phyloP scores from a whole-genome alignment of 2,113 vertebrate genomes.

The Gadus macrocephalus region DNA sequence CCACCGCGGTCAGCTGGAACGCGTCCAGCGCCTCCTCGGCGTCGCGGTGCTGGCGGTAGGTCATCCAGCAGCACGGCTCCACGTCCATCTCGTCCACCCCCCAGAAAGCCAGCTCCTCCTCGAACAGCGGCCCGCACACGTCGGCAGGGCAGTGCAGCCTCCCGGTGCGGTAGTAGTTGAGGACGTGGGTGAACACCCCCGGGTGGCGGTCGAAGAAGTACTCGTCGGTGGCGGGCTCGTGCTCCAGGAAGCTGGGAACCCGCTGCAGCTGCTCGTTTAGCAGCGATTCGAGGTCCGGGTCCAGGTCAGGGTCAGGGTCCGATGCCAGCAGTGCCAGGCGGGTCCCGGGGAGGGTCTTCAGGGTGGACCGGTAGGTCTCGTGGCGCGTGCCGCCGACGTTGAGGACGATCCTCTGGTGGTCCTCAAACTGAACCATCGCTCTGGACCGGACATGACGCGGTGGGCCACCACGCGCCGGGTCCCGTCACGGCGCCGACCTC shows the following conservation, averaged over 20 bases:
- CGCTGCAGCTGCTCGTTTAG: constrained; percentile 49
- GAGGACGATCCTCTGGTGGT: constrained; percentile 98
- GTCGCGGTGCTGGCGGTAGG: constrained; percentile 91
- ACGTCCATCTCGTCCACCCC: constrained; percentile 97
- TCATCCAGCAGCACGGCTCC: constrained; percentile 98
- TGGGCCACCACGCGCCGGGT: constrained; percentile 30
- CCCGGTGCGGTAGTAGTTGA: constrained; percentile 95
- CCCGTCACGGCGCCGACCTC: no score
- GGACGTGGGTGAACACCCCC: constrained; percentile 89
- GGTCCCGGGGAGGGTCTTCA: constrained; percentile 94
- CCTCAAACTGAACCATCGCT: constrained; percentile 97
- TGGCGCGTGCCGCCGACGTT: constrained; percentile 95
- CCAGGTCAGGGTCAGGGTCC: constrained; percentile 81
- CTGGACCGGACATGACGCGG: constrained; percentile 89
- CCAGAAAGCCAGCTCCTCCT: constrained; percentile 95
- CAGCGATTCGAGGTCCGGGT: constrained; percentile 74
- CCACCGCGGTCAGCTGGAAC: constrained; percentile 82
- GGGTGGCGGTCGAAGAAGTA: constrained; percentile 96
- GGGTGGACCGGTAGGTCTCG: constrained; percentile 93
- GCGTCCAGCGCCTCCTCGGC: constrained; percentile 95
- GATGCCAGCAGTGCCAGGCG: constrained; percentile 90
- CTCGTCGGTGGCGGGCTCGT: constrained; percentile 77
- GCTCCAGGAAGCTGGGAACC: constrained; percentile 73
- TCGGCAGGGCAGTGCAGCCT: constrained; percentile 95
- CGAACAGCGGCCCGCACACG: constrained; percentile 92